Base-by-base conservation (phyloP, 2,888 invertebrate genomes). In the Brassicogethes aeneus region DNA sequence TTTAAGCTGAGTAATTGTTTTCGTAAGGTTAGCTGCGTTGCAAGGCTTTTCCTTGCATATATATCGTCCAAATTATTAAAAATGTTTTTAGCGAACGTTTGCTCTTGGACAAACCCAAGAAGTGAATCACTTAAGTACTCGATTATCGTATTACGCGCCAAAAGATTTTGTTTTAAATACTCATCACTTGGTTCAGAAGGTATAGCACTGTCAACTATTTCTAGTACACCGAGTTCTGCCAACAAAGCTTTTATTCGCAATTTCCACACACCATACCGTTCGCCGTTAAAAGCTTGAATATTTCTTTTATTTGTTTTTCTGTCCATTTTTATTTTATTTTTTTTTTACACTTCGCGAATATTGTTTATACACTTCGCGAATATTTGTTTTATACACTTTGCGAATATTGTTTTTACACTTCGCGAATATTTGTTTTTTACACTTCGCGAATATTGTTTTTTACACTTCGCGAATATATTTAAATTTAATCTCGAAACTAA, bases 1-100 rank as follows among this genome's bases (percentile, higher is more conserved):
- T 56, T 55, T 15, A 55, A 38, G 3, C 14, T 34, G 10, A 54
- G 41, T 17, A 57, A 35, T 40, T 44, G 46, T 43, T 55, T 60
- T 17, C 54, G 40, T 10, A 53, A 29, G 2, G 48, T 41, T 17
- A 60, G 38, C 40, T 56, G 55, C 29, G 48, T 50, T 2, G 56
- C 52, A 3, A 57, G 43, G 33, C 56, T 44, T 36, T 36, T 39
- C 16, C 44, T 34, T 32, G 40, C 39, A 16, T 40, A 44, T 32
- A 45, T 40, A 8, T 8, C 37, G 37, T 45, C 45, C 31, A 47
- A 34, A 31, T 17, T 44, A 13, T 35, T 3, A 7, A 46, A 37
- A 17, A 44, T 39, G 33, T 43, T 16, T 36, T n/a, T n/a, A n/a
- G n/a, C n/a, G n/a, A n/a, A n/a, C n/a, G n/a, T n/a, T n/a, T n/a